Base-by-base conservation (phyloP, 1,140 invertebrate genomes). In the Chlorops oryzae region DNA sequence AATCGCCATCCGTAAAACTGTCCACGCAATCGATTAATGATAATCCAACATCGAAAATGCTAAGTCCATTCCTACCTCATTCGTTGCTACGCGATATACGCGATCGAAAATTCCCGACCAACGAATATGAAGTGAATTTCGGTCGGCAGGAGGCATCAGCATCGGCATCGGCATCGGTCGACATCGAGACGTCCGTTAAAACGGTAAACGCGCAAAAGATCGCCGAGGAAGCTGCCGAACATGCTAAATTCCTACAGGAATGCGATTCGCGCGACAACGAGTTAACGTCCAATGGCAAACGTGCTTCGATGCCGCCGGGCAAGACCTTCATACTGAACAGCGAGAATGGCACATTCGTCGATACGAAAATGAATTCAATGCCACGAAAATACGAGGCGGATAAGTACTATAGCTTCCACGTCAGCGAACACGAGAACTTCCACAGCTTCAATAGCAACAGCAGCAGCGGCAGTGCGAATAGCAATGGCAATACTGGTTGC, bases 341-440 rank as follows among this genome's bases (percentile, higher is more conserved):
- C 6, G 50, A 32, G 15, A 40, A 41, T 42, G 42, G 46, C 50
- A 37, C 25, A 20, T 37, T 41, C 22, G 38, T 51, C 24, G 50
- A 42, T 38, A 48, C 34, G 4, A 53, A 53, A 45, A 48, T 54
- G 44, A 43, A 48, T 38, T 69, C 43, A 42, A 69, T 57, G 65
- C 65, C 66, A 0, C 42, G 65, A 40, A 62, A 75, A 37, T 86
- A 84, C 55, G 84, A 87, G 59, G 78, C 84, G 46, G 86, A 90
- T 73, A 82, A 82, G 65, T 88, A 80, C 68, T 88, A 86, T 59
- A 82, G 85, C 59, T 92, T 92, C 59, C 88, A 90, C 69, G 70
- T 91, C 46, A 86, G 88, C 59, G 88, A 90, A 61, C 59, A 62
- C 13, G 66, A 56, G 5, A 67, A 67, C 44, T 70, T 55, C 40